phyloP scores from a whole-genome alignment of 2,888 invertebrate species.

The Lasius fuliginosus region DNA sequence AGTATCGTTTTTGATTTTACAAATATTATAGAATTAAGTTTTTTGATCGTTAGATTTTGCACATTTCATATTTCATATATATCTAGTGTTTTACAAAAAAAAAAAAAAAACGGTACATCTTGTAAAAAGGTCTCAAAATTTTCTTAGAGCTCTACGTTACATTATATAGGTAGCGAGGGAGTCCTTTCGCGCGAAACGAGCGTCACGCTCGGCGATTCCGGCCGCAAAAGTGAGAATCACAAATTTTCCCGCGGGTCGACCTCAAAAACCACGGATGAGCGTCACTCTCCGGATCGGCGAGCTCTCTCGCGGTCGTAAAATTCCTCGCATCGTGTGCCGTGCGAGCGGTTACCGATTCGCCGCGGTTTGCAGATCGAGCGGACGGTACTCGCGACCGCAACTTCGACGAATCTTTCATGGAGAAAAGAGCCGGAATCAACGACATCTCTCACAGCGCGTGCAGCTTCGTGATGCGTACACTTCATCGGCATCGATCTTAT shows the following conservation, averaged over 20 bases:
- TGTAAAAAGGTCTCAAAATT: neutral
- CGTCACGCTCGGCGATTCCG: slow-evolving; percentile 30
- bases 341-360: slow-evolving; percentile 58
- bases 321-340: slow-evolving; percentile 33
- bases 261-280: slow-evolving; percentile 56
- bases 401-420: slow-evolving; percentile 28
- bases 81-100: neutral
- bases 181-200: slow-evolving; percentile 15
- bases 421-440: slow-evolving; percentile 37
- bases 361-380: slow-evolving; percentile 51
- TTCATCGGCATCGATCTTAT: neutral
- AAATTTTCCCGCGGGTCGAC: slow-evolving; percentile 38
- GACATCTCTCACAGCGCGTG: slow-evolving; percentile 8
- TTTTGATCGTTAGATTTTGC: neutral
- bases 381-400: slow-evolving; percentile 39
- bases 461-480: neutral
- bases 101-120: neutral
- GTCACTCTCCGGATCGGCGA: slow-evolving; percentile 24
- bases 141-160: neutral
- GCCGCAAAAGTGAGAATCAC: slow-evolving; percentile 47
- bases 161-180: neutral
- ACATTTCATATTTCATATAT: neutral
- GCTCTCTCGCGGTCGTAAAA: slow-evolving; percentile 63
- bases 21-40: neutral
- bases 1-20: neutral